Evolutionary conservation across 2,113 vertebrate genomes (phyloP).

Genomic region (Salvator merianae): DNA sequence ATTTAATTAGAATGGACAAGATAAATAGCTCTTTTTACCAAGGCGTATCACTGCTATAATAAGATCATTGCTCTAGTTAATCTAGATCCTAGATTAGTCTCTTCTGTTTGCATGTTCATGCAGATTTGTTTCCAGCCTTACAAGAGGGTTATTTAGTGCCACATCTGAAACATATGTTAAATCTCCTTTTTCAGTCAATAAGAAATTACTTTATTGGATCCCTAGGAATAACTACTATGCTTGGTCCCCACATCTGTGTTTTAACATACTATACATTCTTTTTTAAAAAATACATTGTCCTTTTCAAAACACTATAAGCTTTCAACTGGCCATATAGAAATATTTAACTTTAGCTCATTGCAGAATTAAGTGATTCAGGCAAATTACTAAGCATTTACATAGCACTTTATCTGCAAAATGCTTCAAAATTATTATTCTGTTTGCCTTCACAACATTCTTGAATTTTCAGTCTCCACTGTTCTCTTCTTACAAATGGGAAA

Average conservation of each 20-base stretch:
- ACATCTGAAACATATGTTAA: slow-evolving; percentile 8
- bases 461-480: not conserved
- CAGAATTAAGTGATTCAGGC: not conserved
- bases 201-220: slow-evolving; percentile 14
- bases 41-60: slow-evolving; percentile 1
- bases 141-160: not conserved
- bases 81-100: not conserved
- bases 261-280: not conserved
- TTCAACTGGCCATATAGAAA: slow-evolving; percentile 17
- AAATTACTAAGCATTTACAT: not conserved
- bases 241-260: not conserved
- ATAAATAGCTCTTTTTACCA: not conserved
- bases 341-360: slow-evolving; percentile 35
- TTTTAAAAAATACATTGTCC: not conserved
- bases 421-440: not conserved
- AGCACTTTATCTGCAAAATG: not conserved
- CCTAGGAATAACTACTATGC: slow-evolving; percentile 11
- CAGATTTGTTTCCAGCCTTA: not conserved
- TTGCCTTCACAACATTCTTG: not conserved
- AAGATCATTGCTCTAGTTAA: slow-evolving; percentile 46
- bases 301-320: not conserved
- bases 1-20: slow-evolving; percentile 17
- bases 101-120: slow-evolving; percentile 9
- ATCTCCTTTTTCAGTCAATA: not conserved
- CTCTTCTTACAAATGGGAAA: not conserved